Base-by-base conservation (phyloP, 1,140 invertebrate genomes). In the Drosophila ercepeae region DNA sequence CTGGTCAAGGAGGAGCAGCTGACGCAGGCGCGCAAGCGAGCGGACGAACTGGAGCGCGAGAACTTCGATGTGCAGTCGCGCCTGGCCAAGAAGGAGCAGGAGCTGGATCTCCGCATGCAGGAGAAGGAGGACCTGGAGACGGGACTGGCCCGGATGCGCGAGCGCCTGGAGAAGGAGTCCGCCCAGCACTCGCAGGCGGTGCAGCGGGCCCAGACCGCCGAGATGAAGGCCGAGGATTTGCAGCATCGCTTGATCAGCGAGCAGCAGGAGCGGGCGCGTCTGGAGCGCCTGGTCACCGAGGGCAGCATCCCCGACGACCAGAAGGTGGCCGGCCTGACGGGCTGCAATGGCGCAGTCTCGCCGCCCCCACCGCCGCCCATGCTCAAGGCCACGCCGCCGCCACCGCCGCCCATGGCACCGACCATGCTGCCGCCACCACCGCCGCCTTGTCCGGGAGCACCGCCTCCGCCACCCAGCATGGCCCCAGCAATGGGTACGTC, bases 1-100 rank as follows among this genome's bases (percentile, higher is more conserved):
- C 92, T 99, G 44, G 97, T 97, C 6, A 98, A 98, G 92, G 98
- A 99, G 92, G 97, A 98, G 89, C 97, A 99, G 91, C 92, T 99
- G 16, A 95, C 97, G 1, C 96, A 95, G 6, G 97, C 97, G 0
- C 94, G 96, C 72, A 95, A 94, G 36, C 97, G 97, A 86, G 96
- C 97, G 0, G 95, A 97, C 51, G 96, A 97, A 86, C 82, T 98
- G 50, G 97, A 98, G 90, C 95, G 95, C 74, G 97, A 98, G 89
- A 98, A 98, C 90, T 94, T 94, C 1, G 97, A 98, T 59, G 93
- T 99, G 81, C 95, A 96, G 16, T 95, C 95, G 7, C 95, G 95
- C 86, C 91, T 99, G 21, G 95, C 96, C 1, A 97, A 98, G 81
- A 98, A 98, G 92, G 97, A 99, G 91, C 96, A 98, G 91, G 97